These are phyloP conservation scores for Drosophila nigromelanica DNA, from an alignment of 1,140 invertebrate species.

Conservation along the genomic window DNA sequence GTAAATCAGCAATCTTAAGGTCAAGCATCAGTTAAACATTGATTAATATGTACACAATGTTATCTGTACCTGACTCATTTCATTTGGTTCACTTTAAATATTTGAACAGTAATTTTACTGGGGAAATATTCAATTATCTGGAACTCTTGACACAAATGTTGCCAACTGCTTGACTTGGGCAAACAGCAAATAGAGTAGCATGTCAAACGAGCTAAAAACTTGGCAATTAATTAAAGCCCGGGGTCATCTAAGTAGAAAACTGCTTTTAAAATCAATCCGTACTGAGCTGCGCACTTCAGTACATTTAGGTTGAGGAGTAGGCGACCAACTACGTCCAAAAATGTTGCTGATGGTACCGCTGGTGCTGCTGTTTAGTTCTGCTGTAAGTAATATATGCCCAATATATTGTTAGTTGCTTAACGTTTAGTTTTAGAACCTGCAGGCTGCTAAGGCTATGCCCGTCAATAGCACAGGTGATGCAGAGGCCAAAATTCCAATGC, in stretches of 20 bases:
- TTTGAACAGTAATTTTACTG: slow-evolving; percentile 51
- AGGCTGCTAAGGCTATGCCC: slow-evolving; percentile 29
- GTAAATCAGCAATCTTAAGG: slow-evolving; percentile 12
- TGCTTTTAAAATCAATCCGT: slow-evolving; percentile 55
- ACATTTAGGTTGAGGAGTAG: slow-evolving; percentile 8
- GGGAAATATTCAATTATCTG: slow-evolving; percentile 62
- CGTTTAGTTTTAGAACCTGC: neutral
- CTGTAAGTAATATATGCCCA: slow-evolving; percentile 31
- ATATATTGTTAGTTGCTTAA: neutral
- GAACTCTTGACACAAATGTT: slow-evolving; percentile 73
- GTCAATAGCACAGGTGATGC: slow-evolving; percentile 6
- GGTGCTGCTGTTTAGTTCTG: slow-evolving; percentile 3
- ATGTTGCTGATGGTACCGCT: slow-evolving; percentile 29
- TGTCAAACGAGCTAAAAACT: slow-evolving; percentile 50
- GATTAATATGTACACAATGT: slow-evolving; percentile 39
- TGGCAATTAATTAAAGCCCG: slow-evolving; percentile 61
- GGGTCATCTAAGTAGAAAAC: slow-evolving; percentile 42
- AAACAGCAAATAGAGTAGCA: slow-evolving; percentile 51
- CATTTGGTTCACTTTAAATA: slow-evolving; percentile 54
- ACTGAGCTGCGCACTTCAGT: slow-evolving; percentile 29
- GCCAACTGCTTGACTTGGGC: slow-evolving; percentile 34
- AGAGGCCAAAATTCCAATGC: slow-evolving; percentile 33
- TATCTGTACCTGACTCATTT: slow-evolving; percentile 20
- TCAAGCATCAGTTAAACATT: slow-evolving; percentile 26
- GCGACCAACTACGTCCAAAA: slow-evolving; percentile 7